Evolutionary conservation across 2,797 vertebrate species (phyloP).

Genomic region (Lagorchestes hirsutus): DNA sequence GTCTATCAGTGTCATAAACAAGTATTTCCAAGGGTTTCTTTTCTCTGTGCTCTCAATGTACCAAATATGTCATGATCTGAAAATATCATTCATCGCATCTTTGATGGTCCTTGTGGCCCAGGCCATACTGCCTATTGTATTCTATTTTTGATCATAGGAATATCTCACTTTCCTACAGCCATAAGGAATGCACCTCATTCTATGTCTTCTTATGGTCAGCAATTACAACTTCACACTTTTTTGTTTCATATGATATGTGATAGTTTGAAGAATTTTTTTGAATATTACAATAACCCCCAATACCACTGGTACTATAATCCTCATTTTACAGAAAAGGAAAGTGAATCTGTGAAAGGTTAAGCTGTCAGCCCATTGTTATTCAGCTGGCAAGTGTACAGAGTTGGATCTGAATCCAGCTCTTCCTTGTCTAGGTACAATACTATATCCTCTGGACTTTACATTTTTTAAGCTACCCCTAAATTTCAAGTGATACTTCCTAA

Average conservation of each 20-base stretch:
- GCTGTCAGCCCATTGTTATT: background rate
- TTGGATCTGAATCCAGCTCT: background rate
- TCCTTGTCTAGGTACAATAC: background rate
- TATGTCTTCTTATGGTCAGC: background rate
- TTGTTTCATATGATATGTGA: background rate
- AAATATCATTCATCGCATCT: conserved; percentile 4
- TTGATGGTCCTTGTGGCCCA: background rate
- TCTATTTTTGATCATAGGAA: conserved; percentile 27
- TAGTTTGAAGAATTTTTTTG: background rate
- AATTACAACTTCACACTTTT: background rate
- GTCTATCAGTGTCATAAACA: background rate
- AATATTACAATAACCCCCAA: background rate
- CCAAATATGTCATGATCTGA: conserved; percentile 34
- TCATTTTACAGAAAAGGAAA: background rate
- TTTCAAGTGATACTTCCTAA: background rate
- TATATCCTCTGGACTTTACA: background rate
- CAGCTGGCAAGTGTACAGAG: background rate
- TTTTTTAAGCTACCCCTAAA: background rate
- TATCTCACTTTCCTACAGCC: conserved; percentile 35
- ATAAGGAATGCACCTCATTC: conserved; percentile 30
- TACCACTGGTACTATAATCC: background rate
- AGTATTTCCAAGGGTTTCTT: background rate
- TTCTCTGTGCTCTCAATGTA: background rate
- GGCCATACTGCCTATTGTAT: conserved; percentile 43
- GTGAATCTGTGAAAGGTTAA: background rate